These are phyloP conservation scores for Peromyscus maniculatus DNA, from an alignment of 2,113 vertebrate species.

Conservation along the genomic window DNA sequence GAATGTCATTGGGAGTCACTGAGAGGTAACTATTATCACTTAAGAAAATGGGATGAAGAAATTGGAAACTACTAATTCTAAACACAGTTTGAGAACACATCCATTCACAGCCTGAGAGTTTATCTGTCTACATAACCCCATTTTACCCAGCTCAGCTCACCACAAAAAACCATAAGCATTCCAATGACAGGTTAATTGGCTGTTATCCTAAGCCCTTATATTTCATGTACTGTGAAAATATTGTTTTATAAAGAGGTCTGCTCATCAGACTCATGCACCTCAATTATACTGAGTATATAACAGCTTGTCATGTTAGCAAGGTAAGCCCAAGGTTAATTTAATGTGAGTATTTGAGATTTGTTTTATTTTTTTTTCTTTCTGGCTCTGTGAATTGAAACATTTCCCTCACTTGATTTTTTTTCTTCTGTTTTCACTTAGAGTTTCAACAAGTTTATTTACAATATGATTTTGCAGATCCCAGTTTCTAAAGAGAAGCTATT, in stretches of 20 bases:
- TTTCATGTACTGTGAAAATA: conserved; percentile 79
- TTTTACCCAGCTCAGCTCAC: conserved; percentile 45
- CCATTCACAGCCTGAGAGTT: conserved; percentile 22
- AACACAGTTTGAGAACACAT: conserved; percentile 50
- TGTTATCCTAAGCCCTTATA: conserved; percentile 72
- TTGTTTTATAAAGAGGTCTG: conserved; percentile 76
- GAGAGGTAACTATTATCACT: conserved; percentile 54
- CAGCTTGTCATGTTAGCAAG: conserved; percentile 70
- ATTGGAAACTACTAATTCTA: conserved; percentile 36
- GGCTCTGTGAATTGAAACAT: conserved; percentile 62
- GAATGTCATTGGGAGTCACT: not conserved
- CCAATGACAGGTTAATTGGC: conserved; percentile 69
- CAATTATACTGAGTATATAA: conserved; percentile 80
- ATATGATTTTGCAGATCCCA: conserved; percentile 41
- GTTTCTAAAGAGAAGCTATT: conserved; percentile 63
- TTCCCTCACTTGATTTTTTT: conserved; percentile 54
- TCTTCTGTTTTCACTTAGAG: conserved; percentile 43
- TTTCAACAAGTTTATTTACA: conserved; percentile 22
- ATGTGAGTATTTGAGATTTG: conserved; percentile 71
- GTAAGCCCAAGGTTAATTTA: conserved; percentile 77
- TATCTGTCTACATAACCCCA: not conserved
- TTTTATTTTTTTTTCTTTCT: conserved; percentile 75
- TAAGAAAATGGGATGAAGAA: conserved; percentile 28
- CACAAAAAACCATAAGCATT: conserved; percentile 60
- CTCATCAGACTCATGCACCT: conserved; percentile 66